Conservation (phyloP, 2,888 invertebrate species). For the Unio pictorum region DNA sequence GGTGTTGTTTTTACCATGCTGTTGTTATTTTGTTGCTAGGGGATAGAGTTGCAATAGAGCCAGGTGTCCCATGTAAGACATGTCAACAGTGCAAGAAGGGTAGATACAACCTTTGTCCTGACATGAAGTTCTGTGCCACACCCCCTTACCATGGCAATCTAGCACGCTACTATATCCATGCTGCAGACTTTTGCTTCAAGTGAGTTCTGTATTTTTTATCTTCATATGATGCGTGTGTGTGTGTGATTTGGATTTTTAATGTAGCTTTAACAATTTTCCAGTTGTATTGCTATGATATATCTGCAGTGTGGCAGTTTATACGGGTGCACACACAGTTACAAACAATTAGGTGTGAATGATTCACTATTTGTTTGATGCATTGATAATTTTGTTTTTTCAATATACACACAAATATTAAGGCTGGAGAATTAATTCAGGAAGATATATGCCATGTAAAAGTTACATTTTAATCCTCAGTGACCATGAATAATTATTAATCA, state of each 20-base stretch:
- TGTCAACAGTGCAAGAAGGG: constrained; percentile 91
- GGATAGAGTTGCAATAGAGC: constrained; percentile 95
- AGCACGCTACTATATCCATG: constrained; percentile 88
- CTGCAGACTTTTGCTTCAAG: constrained; percentile 77
- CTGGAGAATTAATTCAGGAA: no score
- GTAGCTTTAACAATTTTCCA: no score
- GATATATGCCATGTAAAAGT: no score
- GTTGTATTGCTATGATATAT: no score
- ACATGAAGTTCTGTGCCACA: constrained; percentile 93
- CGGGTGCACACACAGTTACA: no score
- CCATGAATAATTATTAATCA: no score
- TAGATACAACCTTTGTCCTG: constrained; percentile 90
- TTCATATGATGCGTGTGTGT: not conserved
- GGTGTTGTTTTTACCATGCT: not conserved
- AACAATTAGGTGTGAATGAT: no score
- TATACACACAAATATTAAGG: no score
- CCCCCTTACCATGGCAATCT: constrained; percentile 94
- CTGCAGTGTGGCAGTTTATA: no score
- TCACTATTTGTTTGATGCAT: no score
- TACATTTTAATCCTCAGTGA: no score
- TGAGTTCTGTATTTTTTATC: constrained; percentile 41
- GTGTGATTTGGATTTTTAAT: not conserved
- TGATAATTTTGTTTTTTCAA: no score
- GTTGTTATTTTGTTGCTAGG: constrained; percentile 73
- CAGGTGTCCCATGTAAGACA: constrained; percentile 86